Conservation (phyloP, 2,888 invertebrate species). For the Meghimatium bilineatum region DNA sequence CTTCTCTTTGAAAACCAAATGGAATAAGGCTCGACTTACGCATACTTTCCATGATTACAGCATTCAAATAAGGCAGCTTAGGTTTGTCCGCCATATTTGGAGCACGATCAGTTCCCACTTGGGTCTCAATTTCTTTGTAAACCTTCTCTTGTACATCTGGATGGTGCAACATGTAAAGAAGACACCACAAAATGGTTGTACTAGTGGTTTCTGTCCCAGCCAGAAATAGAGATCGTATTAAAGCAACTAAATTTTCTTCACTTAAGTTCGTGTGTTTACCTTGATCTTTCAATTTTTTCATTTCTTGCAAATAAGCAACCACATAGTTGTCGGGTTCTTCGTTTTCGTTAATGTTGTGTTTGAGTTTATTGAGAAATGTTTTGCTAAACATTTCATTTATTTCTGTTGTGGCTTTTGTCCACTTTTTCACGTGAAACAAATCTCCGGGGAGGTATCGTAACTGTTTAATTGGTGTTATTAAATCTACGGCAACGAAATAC, state of each 20-base stretch:
- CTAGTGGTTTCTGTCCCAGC: slow-evolving; percentile 74
- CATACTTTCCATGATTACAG: slow-evolving; percentile 60
- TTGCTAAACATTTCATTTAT: background rate
- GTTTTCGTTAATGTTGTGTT: background rate
- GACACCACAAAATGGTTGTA: slow-evolving; percentile 90
- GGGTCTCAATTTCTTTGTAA: slow-evolving; percentile 51
- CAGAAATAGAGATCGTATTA: background rate
- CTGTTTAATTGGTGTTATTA: background rate
- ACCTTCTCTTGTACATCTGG: slow-evolving; percentile 78
- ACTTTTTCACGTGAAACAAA: slow-evolving; percentile 15
- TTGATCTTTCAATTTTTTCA: slow-evolving; percentile 3
- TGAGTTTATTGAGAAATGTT: background rate
- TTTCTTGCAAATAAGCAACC: slow-evolving; percentile 3
- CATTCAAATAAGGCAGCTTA: slow-evolving; percentile 55
- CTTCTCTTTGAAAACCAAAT: slow-evolving; percentile 54
- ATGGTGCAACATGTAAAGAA: slow-evolving; percentile 87
- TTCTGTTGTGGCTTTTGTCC: background rate
- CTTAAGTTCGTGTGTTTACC: background rate
- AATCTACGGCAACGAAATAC: background rate
- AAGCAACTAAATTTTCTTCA: slow-evolving; percentile 11
- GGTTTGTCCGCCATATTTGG: slow-evolving; percentile 49
- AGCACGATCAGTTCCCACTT: slow-evolving; percentile 68
- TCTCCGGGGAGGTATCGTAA: slow-evolving; percentile 14
- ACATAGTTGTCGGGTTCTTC: slow-evolving; percentile 11
- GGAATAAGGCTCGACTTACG: slow-evolving; percentile 59